A percentile compares a stretch with the other conserved stretches of the same genome.
Conservation (phyloP, 1,140 invertebrate species). For the Himalopsyche phryganea region DNA sequence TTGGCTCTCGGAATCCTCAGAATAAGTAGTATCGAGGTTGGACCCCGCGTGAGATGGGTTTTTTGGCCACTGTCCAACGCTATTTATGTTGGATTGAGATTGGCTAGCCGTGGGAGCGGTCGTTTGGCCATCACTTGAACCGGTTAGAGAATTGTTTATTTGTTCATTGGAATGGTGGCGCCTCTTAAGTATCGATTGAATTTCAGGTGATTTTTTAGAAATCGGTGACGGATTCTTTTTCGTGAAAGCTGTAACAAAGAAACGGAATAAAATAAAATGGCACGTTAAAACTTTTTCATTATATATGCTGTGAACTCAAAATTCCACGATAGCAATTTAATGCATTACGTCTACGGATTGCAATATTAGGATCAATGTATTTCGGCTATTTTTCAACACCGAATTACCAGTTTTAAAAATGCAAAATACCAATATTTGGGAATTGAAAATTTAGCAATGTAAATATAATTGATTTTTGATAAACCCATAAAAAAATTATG, state of each 20-base stretch:
- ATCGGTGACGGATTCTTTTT: slow-evolving; percentile 25
- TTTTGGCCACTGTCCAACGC: slow-evolving; percentile 18
- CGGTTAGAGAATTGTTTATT: slow-evolving; percentile 34
- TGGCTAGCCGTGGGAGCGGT: slow-evolving; percentile 2
- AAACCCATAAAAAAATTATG: too few relatives aligned
- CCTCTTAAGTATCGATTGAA: slow-evolving; percentile 57
- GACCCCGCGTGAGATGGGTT: slow-evolving; percentile 25
- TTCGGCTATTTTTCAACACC: too few relatives aligned
- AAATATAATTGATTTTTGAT: too few relatives aligned
- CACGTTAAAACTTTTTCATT: too few relatives aligned
- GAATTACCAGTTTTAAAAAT: too few relatives aligned
- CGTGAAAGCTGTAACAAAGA: slow-evolving; percentile 14
- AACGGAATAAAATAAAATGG: too few relatives aligned
- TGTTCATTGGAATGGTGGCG: slow-evolving; percentile 55
- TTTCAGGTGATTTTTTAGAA: slow-evolving; percentile 46
- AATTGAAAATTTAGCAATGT: too few relatives aligned
- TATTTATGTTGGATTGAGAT: slow-evolving; percentile 9
- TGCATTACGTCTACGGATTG: too few relatives aligned
- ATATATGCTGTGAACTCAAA: too few relatives aligned
- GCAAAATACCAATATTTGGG: too few relatives aligned
- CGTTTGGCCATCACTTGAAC: background rate
- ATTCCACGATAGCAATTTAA: too few relatives aligned
- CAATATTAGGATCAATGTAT: too few relatives aligned
- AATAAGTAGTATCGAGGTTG: slow-evolving; percentile 46
- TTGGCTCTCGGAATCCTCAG: slow-evolving; percentile 50